Evolutionary conservation across 1,140 invertebrate genomes (phyloP).

Genomic region (Dendroctonus ponderosae): DNA sequence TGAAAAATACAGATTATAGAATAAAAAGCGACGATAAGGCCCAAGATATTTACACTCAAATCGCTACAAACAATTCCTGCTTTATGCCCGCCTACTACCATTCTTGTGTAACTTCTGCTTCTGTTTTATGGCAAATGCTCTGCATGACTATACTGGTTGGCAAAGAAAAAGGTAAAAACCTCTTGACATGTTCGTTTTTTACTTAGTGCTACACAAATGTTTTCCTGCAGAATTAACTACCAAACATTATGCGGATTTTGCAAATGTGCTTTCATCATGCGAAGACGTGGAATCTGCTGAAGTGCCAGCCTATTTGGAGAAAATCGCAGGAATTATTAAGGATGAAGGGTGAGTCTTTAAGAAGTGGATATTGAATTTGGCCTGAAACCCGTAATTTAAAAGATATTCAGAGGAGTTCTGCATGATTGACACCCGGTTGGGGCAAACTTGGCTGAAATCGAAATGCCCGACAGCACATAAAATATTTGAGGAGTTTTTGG

Average conservation of each 20-base stretch:
- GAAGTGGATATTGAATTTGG: conserved; percentile 1
- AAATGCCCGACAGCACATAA: conserved; percentile 55
- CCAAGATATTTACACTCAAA: conserved; percentile 48
- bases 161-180: conserved; percentile 49
- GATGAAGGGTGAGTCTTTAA: conserved; percentile 45
- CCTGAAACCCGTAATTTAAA: conserved; percentile 12
- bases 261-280: conserved; percentile 63
- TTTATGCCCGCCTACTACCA: conserved; percentile 49
- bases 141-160: conserved; percentile 56
- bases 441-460: conserved; percentile 59
- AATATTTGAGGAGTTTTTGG: conserved; percentile 61
- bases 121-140: conserved; percentile 57
- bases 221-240: conserved; percentile 55
- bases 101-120: conserved; percentile 49
- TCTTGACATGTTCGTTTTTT: background rate
- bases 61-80: conserved; percentile 37
- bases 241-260: conserved; percentile 63
- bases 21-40: conserved; percentile 39
- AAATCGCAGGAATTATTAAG: conserved; percentile 57
- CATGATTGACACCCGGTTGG: conserved; percentile 54
- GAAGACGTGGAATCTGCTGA: conserved; percentile 68
- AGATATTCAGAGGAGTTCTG: conserved; percentile 55
- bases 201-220: background rate
- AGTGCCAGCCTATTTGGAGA: conserved; percentile 57
- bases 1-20: conserved; percentile 32